A percentile compares a stretch with the other conserved stretches of the same genome.
Conservation (phyloP, 2,888 invertebrate species). For the Geophilus truncorum region DNA sequence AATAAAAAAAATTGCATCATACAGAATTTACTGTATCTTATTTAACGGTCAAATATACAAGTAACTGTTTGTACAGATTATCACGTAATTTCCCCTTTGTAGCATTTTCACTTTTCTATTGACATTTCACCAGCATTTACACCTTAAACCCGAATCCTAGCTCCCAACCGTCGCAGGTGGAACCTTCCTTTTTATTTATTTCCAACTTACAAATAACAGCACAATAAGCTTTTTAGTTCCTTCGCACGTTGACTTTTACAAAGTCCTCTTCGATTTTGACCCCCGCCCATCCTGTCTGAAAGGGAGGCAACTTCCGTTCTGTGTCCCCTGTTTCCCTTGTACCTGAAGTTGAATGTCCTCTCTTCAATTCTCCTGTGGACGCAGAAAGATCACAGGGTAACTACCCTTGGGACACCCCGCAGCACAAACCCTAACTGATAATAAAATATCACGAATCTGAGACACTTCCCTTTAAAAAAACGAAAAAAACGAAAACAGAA, state of each 20-base stretch:
- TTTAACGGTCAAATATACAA: no score
- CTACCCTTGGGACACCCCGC: neutral
- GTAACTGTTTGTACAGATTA: no score
- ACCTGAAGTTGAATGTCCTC: conserved; percentile 25
- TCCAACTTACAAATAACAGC: neutral
- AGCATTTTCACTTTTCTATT: neutral
- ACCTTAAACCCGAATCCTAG: neutral
- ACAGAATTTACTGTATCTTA: no score
- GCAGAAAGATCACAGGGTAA: neutral
- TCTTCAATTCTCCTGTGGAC: neutral
- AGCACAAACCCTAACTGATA: neutral
- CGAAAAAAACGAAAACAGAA: no score
- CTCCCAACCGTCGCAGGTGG: neutral
- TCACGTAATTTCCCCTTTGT: neutral
- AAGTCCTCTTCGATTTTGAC: conserved; percentile 19
- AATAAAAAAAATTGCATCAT: no score
- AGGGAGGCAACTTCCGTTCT: conserved; percentile 22
- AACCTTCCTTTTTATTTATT: neutral
- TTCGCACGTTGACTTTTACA: conserved; percentile 19
- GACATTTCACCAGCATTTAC: neutral
- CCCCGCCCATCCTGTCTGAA: conserved; percentile 24
- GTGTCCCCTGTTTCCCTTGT: conserved; percentile 4
- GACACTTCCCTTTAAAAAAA: neutral
- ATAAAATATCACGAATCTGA: neutral
- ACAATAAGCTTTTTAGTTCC: conserved; percentile 17